Evolutionary conservation across 2,113 vertebrate genomes (phyloP), one percentile per base, ranked within the genome.

Genomic region (Sinocyclocheilus rhinocerous): DNA sequence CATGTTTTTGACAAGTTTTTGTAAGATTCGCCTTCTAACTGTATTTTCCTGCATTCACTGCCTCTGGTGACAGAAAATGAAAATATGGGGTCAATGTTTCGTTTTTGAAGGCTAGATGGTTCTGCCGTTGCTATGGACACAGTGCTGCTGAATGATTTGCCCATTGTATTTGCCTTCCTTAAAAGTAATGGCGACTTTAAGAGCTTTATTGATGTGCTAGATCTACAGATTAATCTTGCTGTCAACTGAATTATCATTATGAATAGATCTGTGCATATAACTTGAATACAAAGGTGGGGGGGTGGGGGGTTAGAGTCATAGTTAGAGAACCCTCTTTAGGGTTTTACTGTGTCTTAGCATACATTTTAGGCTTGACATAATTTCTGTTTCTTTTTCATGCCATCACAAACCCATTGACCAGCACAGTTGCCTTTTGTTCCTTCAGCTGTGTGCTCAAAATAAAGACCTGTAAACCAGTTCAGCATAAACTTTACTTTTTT

Each of bases 81-180:
- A 59, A 87, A 67, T 77, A 72, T 48, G 78, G 76, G 85, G 83
- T 84, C 83, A 80, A 84, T 75, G 84, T 59, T 73, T 83, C 67
- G 39, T 90, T 83, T 33, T 10, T 4, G 78, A 72, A 76, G 84
- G 83, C 6, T 16, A 79, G 36, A 85, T 89, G 87, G 79, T 89
- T 90, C 78, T 90, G 87, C 86, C 29, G 89, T 92, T 91, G 85
- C 82, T 85, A 86, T 91, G 83, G 86, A 76, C 85, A 72, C 81
- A 61, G 87, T 36, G 61, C 85, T 86, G 65, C 79, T 72, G 63
- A 83, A 88, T 85, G 84, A 82, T 76, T 75, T 81, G 20, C 52
- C 73, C 76, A 86, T 86, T 84, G 22, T 73, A 59, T 86, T 83
- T 85, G 45, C 33, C 57, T 76, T 84, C 88, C 84, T 73, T 81